phyloP scores from a whole-genome alignment of 2,888 invertebrate genomes.

The Luperina testacea region DNA sequence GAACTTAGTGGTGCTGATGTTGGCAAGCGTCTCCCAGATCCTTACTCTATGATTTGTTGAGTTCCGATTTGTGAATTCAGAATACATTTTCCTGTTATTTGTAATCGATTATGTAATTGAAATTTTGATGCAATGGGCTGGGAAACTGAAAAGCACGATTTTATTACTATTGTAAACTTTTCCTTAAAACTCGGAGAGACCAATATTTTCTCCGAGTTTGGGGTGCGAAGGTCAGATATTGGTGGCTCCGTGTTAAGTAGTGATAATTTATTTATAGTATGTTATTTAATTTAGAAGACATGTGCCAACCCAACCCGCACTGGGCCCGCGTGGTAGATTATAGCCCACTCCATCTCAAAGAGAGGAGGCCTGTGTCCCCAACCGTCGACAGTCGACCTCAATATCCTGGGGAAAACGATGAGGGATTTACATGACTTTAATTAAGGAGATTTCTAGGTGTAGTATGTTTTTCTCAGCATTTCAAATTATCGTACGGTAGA shows the following conservation, averaged over 20 bases:
- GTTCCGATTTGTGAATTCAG: constrained; percentile 20
- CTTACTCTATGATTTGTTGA: constrained; percentile 35
- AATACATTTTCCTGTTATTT: constrained; percentile 33
- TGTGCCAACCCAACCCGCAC: background rate
- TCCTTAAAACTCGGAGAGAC: background rate
- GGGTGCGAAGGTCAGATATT: background rate
- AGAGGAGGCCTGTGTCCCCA: background rate
- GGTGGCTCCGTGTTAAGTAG: background rate
- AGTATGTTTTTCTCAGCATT: background rate
- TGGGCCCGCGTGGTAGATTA: background rate
- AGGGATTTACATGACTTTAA: background rate
- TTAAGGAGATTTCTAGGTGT: background rate
- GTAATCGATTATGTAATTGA: constrained; percentile 22
- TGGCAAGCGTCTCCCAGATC: constrained; percentile 45
- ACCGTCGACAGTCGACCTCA: background rate
- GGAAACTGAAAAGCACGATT: background rate
- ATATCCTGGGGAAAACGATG: background rate
- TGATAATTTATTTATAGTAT: background rate
- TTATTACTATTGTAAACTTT: background rate
- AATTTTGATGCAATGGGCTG: background rate
- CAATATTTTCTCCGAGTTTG: background rate
- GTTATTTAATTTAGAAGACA: background rate
- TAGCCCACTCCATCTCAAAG: background rate
- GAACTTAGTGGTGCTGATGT: constrained; percentile 53
- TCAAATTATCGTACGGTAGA: too few species aligned